Percentiles rank a stretch among this genome's conserved stretches.
Conservation (phyloP, 1,140 invertebrate species). For the Apis laboriosa region DNA sequence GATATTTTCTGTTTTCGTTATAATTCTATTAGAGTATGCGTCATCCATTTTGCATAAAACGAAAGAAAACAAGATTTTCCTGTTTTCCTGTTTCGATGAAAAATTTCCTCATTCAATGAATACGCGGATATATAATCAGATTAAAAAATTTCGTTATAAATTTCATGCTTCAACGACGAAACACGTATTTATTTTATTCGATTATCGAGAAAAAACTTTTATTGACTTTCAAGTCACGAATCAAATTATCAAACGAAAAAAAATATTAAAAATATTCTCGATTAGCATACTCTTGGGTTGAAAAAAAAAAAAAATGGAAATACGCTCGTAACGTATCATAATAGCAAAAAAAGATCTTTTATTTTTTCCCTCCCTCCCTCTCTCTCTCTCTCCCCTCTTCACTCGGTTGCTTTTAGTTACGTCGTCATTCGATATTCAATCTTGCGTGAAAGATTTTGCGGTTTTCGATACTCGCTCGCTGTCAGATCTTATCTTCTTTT, state of each 20-base stretch:
- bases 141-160: background rate
- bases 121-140: background rate
- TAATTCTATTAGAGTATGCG: constrained; percentile 12
- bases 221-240: background rate
- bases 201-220: background rate
- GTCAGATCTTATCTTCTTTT: constrained; percentile 16
- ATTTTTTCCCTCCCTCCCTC: background rate
- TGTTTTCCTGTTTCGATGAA: background rate
- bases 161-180: background rate
- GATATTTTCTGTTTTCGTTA: background rate
- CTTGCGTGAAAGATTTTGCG: constrained; percentile 49
- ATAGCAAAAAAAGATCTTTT: background rate
- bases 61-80: background rate
- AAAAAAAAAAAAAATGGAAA: no score
- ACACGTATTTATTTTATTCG: background rate
- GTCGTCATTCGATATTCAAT: constrained; percentile 46
- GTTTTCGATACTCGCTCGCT: constrained; percentile 14
- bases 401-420: constrained; percentile 25
- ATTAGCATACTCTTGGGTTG: no score
- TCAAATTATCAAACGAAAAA: background rate
- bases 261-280: background rate
- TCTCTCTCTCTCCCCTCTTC: background rate
- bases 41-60: background rate
- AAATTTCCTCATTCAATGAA: background rate
- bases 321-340: background rate